A percentile compares a stretch with the other conserved stretches of the same genome.
These are phyloP conservation scores for Leptogaster cylindrica DNA, from an alignment of 2,888 invertebrate genomes.

Conservation along the genomic window DNA sequence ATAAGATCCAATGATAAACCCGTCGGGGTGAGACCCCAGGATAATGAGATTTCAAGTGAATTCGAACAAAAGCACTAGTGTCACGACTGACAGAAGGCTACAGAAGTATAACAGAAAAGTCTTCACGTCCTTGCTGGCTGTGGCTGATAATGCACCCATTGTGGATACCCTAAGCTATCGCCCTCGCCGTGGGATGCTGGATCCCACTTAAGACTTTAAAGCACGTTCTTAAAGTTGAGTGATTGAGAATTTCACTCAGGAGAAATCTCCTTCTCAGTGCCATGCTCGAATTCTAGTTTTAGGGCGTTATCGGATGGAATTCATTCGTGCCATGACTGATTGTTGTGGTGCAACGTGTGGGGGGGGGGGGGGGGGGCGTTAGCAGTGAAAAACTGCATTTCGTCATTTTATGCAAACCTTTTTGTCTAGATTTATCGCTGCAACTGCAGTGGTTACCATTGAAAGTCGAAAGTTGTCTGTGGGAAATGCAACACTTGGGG, in stretches of 20 bases:
- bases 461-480: no score
- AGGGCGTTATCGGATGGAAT: not conserved
- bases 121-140: conserved; percentile 34
- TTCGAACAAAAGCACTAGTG: conserved; percentile 35
- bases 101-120: conserved; percentile 14
- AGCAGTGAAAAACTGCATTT: no score
- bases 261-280: conserved; percentile 9
- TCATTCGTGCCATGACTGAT: not conserved
- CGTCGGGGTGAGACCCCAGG: conserved; percentile 17
- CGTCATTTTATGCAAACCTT: no score
- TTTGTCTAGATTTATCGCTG: no score
- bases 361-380: no score
- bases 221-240: conserved; percentile 35
- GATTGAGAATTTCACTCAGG: conserved; percentile 31
- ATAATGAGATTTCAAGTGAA: conserved; percentile 39
- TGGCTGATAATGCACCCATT: conserved; percentile 38
- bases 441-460: no score
- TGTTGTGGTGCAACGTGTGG: conserved; percentile 3
- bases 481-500: no score
- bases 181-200: not conserved
- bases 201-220: conserved; percentile 38
- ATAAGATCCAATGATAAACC: conserved; percentile 23
- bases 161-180: conserved; percentile 15
- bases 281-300: not conserved
- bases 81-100: conserved; percentile 15